Conservation (phyloP, 2,797 vertebrate species). For the Pantherophis alleghaniensis region DNA sequence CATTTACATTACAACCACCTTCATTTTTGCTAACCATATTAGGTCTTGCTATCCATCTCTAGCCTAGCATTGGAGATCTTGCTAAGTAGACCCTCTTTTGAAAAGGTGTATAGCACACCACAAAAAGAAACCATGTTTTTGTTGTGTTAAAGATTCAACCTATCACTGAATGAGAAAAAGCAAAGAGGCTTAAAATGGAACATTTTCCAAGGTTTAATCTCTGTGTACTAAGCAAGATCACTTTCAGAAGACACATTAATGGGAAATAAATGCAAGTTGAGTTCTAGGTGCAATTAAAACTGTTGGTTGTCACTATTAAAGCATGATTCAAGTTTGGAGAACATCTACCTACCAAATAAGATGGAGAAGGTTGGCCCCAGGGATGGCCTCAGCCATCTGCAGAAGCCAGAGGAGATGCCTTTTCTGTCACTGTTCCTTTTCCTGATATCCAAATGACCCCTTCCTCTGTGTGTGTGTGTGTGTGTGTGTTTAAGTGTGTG, state of each 20-base stretch:
- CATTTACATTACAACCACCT: slow-evolving; percentile 42
- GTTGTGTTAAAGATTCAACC: background rate
- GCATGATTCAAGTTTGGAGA: background rate
- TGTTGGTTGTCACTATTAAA: background rate
- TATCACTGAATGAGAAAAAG: background rate
- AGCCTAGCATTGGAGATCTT: background rate
- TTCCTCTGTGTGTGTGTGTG: background rate
- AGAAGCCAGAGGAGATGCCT: background rate
- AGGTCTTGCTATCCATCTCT: slow-evolving; percentile 10
- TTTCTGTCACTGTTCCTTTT: background rate
- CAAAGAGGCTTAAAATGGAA: background rate
- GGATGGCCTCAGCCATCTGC: background rate
- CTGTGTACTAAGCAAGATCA: background rate
- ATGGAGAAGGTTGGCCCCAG: background rate
- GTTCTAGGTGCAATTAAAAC: background rate
- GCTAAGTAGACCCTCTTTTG: background rate
- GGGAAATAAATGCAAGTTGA: background rate
- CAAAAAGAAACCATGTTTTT: background rate
- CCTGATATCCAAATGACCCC: background rate
- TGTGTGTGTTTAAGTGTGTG: background rate
- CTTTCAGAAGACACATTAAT: background rate
- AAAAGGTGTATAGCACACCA: background rate
- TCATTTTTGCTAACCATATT: slow-evolving; percentile 36
- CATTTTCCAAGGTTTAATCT: background rate
- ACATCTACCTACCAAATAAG: background rate